Evolutionary conservation across 2,888 invertebrate genomes (phyloP).

Genomic region (Bugula neritina): DNA sequence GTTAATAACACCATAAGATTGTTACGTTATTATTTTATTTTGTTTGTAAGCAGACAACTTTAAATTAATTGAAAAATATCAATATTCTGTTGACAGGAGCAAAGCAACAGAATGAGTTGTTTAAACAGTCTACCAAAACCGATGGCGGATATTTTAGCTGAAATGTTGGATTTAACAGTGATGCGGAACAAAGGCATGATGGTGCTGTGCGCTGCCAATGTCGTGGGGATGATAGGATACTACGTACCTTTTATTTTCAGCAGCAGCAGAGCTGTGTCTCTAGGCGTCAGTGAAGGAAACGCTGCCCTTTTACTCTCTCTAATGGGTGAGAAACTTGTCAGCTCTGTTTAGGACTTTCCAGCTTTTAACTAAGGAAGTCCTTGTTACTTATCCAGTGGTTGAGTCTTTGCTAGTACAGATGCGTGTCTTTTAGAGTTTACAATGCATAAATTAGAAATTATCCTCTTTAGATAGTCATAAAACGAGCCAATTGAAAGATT

Average conservation of each 20-base stretch:
- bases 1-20: too few species aligned
- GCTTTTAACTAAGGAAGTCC: too few species aligned
- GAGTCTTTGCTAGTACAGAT: too few species aligned
- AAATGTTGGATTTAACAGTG: constrained; percentile 85
- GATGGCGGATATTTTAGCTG: constrained; percentile 59
- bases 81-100: not conserved
- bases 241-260: constrained; percentile 49
- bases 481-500: too few species aligned
- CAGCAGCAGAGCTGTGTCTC: constrained; percentile 35
- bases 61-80: too few species aligned
- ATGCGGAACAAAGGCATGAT: constrained; percentile 83
- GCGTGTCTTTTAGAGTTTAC: too few species aligned
- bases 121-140: constrained; percentile 46
- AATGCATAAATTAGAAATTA: too few species aligned
- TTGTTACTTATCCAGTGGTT: too few species aligned
- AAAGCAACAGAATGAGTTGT: constrained; percentile 28
- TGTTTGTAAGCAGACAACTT: too few species aligned
- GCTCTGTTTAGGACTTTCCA: too few species aligned
- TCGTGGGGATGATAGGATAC: constrained; percentile 46
- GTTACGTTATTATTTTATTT: too few species aligned
- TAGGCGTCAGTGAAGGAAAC: constrained; percentile 53
- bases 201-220: constrained; percentile 83
- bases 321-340: constrained; percentile 53
- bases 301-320: constrained; percentile 54
- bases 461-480: too few species aligned